Evolutionary conservation across 2,797 vertebrate species (phyloP).

Genomic region (Huso huso): DNA sequence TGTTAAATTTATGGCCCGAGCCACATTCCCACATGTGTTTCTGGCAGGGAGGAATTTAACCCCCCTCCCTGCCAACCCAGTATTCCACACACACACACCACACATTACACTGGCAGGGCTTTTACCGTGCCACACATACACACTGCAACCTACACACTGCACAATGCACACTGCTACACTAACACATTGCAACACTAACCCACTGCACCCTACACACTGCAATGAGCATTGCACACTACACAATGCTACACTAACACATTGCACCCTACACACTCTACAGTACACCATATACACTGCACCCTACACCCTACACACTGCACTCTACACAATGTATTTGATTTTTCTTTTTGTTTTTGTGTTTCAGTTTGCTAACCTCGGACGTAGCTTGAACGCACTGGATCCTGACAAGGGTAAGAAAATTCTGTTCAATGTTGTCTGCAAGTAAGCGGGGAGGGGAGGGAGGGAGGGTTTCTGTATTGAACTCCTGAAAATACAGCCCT

Average conservation of each 20-base stretch:
- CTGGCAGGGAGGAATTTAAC: too few species aligned
- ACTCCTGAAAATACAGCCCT: too few species aligned
- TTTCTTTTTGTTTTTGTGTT: conserved; percentile 15
- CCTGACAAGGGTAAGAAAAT: conserved; percentile 72
- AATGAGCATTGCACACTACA: neutral
- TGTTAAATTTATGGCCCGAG: too few species aligned
- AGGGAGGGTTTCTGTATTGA: too few species aligned
- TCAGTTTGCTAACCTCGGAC: conserved; percentile 76
- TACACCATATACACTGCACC: neutral
- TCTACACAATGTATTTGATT: neutral
- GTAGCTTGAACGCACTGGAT: conserved; percentile 63
- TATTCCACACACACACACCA: neutral
- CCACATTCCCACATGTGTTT: too few species aligned
- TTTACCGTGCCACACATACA: conserved; percentile 6
- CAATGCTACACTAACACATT: neutral
- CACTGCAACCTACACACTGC: conserved; percentile 3
- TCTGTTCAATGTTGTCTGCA: too few species aligned
- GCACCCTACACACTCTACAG: neutral
- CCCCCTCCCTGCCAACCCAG: too few species aligned
- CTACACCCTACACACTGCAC: neutral
- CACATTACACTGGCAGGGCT: too few species aligned
- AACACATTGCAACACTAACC: neutral
- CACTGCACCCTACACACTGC: neutral
- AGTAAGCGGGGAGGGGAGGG: too few species aligned
- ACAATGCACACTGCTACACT: neutral